A percentile compares a stretch with the other conserved stretches of the same genome.
Conservation (phyloP, 2,113 vertebrate genomes). For the Stictonetta naevosa region DNA sequence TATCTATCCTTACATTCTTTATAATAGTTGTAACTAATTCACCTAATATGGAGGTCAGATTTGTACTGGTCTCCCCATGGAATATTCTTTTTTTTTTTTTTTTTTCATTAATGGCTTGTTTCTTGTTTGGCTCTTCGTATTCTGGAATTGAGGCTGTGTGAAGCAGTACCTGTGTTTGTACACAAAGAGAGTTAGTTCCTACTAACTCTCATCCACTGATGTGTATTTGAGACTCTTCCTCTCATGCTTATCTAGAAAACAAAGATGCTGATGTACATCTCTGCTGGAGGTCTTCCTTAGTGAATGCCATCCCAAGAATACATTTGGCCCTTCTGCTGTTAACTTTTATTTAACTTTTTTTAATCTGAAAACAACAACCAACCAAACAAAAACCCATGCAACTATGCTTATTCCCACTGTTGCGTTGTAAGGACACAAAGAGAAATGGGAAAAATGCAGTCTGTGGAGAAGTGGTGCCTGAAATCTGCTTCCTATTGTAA, state of each 20-base stretch:
- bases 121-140: neutral
- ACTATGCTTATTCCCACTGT: neutral
- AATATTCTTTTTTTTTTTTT: neutral
- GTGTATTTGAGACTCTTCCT: neutral
- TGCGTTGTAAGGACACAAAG: neutral
- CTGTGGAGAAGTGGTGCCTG: neutral
- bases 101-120: neutral
- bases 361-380: no score
- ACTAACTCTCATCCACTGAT: neutral
- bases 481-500: neutral
- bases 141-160: neutral
- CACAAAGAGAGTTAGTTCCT: no score
- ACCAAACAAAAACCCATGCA: neutral
- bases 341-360: neutral
- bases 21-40: constrained; percentile 1
- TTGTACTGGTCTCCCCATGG: neutral
- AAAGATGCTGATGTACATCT: neutral
- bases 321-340: neutral
- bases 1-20: neutral
- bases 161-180: neutral
- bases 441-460: neutral
- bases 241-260: neutral
- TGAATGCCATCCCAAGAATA: neutral
- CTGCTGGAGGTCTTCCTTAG: neutral
- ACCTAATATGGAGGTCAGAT: neutral